Conservation (phyloP, 2,113 vertebrate genomes). For the Sula dactylatra region DNA sequence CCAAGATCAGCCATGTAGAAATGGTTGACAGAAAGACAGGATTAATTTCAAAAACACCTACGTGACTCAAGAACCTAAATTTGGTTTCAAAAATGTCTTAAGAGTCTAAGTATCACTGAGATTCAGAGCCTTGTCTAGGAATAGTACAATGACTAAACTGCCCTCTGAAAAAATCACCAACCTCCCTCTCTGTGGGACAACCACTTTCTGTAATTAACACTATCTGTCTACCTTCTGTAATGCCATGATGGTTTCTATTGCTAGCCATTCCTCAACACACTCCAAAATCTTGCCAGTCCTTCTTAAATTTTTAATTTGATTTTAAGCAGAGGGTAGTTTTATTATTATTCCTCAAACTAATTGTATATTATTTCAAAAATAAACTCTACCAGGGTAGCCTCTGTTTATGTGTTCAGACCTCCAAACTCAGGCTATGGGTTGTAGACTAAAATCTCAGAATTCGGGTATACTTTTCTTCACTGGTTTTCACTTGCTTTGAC, state of each 20-base stretch:
- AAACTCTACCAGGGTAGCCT: background rate
- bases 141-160: constrained; percentile 30
- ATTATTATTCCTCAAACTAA: constrained; percentile 4
- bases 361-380: background rate
- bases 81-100: background rate
- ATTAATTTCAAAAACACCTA: background rate
- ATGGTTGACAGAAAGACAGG: background rate
- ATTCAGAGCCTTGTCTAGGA: constrained; percentile 28
- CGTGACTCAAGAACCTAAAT: background rate
- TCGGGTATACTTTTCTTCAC: background rate
- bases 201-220: background rate
- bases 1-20: background rate
- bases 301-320: constrained; percentile 10
- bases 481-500: background rate
- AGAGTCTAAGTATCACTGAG: background rate
- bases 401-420: background rate
- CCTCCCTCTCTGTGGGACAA: background rate
- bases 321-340: background rate
- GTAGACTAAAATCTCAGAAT: background rate
- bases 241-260: background rate
- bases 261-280: background rate
- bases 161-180: constrained; percentile 20
- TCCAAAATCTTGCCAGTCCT: background rate
- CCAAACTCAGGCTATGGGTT: background rate
- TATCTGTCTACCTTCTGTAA: background rate